Evolutionary conservation across 2,113 vertebrate genomes (phyloP).

Genomic region (Dendrocopos noguchii): DNA sequence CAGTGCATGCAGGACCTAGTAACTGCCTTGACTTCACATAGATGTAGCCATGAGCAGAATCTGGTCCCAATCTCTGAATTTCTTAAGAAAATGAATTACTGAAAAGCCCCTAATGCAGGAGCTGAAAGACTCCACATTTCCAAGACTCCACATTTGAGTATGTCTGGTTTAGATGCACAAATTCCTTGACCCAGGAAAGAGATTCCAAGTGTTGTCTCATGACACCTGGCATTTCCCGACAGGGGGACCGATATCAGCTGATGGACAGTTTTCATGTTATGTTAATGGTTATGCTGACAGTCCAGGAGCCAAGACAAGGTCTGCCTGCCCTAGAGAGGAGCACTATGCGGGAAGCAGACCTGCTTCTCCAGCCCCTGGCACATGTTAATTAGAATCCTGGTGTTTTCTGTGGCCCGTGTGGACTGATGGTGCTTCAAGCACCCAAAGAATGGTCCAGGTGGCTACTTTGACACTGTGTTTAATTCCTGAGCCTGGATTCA

Average conservation of each 20-base stretch:
- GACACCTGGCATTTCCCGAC: fast-evolving
- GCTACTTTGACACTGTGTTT: not conserved
- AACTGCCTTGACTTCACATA: not conserved
- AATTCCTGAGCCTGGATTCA: not conserved
- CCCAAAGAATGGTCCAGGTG: not conserved
- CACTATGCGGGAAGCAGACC: not conserved
- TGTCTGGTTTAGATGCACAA: not conserved
- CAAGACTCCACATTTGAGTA: too few species aligned
- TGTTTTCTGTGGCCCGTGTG: not conserved
- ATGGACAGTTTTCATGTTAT: not conserved
- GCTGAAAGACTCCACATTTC: not conserved
- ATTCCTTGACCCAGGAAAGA: not conserved
- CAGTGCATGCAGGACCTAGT: not conserved
- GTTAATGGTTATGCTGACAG: not conserved
- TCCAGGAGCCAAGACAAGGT: not conserved
- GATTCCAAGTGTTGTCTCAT: not conserved
- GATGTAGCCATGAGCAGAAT: not conserved
- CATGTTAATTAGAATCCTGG: fast-evolving
- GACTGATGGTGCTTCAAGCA: not conserved
- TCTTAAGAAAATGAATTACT: not conserved
- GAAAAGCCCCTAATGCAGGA: not conserved
- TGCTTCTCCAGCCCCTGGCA: not conserved
- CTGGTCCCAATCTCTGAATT: not conserved
- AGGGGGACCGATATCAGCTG: fast-evolving
- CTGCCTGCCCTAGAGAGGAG: not conserved